These are phyloP conservation scores for Chymomyza costata DNA, from an alignment of 1,140 invertebrate genomes.

Conservation along the genomic window DNA sequence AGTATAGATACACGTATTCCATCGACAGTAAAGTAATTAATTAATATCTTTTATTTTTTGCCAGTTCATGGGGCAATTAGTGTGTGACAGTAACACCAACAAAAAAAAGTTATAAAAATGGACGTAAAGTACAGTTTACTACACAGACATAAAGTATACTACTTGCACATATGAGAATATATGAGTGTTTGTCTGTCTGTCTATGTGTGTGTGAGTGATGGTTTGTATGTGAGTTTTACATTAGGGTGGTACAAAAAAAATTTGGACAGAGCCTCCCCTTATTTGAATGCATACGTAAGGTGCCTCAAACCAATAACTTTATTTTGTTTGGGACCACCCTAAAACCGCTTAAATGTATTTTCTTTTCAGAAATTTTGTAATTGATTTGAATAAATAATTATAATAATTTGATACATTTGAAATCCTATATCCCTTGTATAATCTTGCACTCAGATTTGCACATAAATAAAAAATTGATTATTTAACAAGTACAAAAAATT, in stretches of 20 bases:
- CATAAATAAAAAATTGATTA: too few relatives aligned
- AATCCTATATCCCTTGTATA: too few relatives aligned
- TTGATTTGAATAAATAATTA: too few relatives aligned
- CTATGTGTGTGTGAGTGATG: constrained; percentile 6
- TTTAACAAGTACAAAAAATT: too few relatives aligned
- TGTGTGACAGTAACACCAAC: constrained; percentile 40
- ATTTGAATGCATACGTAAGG: too few relatives aligned
- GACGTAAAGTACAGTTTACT: constrained; percentile 44
- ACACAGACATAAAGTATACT: constrained; percentile 8
- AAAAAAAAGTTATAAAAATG: constrained; percentile 52
- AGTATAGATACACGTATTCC: constrained; percentile 19
- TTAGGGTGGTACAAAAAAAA: neutral
- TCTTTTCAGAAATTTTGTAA: too few relatives aligned
- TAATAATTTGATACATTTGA: too few relatives aligned
- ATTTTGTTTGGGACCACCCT: too few relatives aligned
- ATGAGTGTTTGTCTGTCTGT: constrained; percentile 2
- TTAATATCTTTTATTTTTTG: constrained; percentile 36
- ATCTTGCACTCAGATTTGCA: too few relatives aligned
- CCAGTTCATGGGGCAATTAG: constrained; percentile 52
- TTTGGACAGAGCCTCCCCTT: too few relatives aligned
- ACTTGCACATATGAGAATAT: constrained; percentile 1
- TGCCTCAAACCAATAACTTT: too few relatives aligned
- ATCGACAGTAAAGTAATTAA: constrained; percentile 58
- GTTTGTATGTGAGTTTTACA: constrained; percentile 14
- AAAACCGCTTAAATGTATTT: too few relatives aligned